Evolutionary conservation across 2,888 invertebrate species (phyloP).

Genomic region (Drosophila testacea): DNA sequence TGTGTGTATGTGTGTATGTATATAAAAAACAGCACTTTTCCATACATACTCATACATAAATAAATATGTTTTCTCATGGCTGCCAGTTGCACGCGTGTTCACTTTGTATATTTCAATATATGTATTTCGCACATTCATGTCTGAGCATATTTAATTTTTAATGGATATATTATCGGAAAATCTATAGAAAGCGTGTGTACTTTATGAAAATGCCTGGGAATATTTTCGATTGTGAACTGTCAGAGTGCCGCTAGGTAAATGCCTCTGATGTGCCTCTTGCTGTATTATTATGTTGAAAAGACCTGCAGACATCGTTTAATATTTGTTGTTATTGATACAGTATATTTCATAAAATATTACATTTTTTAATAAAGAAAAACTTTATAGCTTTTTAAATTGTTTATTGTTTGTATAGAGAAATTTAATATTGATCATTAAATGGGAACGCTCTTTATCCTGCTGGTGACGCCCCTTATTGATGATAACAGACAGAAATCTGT

Average conservation of each 20-base stretch:
- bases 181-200: constrained; percentile 33
- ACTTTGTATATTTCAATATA: not conserved
- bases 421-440: constrained; percentile 51
- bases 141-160: constrained; percentile 53
- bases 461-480: constrained; percentile 59
- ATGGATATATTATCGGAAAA: constrained; percentile 49
- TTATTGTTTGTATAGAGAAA: constrained; percentile 24
- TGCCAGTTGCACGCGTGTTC: constrained; percentile 17
- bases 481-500: constrained; percentile 41
- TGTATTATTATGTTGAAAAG: not conserved
- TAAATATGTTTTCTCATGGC: constrained; percentile 12
- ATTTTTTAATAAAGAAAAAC: not conserved
- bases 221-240: not conserved
- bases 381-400: constrained; percentile 1
- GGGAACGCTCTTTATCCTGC: constrained; percentile 19
- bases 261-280: constrained; percentile 1
- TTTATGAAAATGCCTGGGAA: constrained; percentile 2
- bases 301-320: constrained; percentile 7
- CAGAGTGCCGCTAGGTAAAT: constrained; percentile 11
- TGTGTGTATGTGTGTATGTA: constrained; percentile 5
- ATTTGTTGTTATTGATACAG: constrained; percentile 8
- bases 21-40: constrained; percentile 16
- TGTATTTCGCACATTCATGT: constrained; percentile 35
- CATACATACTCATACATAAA: constrained; percentile 27
- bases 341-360: not conserved